These are phyloP conservation scores for Pomacea maculata DNA, from an alignment of 1,140 invertebrate genomes.

Conservation along the genomic window DNA sequence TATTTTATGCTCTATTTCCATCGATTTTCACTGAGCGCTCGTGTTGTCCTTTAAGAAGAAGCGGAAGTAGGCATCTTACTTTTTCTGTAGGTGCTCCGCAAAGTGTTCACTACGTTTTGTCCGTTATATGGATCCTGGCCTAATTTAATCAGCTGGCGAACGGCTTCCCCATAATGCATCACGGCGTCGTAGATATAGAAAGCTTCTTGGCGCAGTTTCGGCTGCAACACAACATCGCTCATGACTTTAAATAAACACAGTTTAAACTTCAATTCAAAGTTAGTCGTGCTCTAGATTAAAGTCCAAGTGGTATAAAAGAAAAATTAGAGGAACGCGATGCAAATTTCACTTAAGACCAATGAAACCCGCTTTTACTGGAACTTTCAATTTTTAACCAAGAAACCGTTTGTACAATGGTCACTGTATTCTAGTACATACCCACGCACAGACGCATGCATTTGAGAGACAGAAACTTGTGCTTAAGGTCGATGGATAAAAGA, in stretches of 20 bases:
- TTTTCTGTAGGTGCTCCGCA: conserved; percentile 73
- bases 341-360: no score
- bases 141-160: conserved; percentile 33
- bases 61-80: conserved; percentile 68
- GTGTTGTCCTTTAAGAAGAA: no score
- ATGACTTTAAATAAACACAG: neutral
- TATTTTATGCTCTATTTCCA: no score
- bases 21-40: no score
- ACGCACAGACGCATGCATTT: neutral
- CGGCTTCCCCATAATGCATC: conserved; percentile 44
- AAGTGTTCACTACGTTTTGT: conserved; percentile 72
- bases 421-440: neutral
- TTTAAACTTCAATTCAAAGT: neutral
- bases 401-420: no score
- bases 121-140: conserved; percentile 32
- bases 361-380: no score
- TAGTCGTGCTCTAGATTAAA: neutral
- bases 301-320: neutral
- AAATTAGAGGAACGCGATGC: neutral
- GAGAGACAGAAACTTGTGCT: no score
- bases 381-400: no score
- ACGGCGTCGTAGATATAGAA: conserved; percentile 60
- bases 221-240: neutral
- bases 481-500: no score
- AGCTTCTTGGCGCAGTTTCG: conserved; percentile 41